Percentiles rank a stretch among this genome's conserved stretches.
Evolutionary conservation across 2,797 vertebrate species (phyloP).

Genomic region (Notamacropus eugenii): DNA sequence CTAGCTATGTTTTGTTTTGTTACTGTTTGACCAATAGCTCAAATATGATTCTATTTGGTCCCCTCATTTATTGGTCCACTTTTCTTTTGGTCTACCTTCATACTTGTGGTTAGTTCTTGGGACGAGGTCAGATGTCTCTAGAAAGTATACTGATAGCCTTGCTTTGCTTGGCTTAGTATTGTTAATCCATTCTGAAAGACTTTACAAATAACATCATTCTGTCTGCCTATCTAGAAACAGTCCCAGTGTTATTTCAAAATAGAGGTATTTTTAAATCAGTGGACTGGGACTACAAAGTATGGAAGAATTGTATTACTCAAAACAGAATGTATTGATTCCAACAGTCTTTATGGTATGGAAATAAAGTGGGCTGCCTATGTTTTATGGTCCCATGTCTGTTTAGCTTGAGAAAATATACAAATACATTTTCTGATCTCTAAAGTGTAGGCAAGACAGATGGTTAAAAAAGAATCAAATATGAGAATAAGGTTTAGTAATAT

Average conservation of each 20-base stretch:
- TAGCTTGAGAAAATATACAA: constrained; percentile 25
- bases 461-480: not conserved
- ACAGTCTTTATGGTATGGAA: constrained; percentile 3
- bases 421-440: not conserved
- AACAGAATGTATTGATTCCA: not conserved
- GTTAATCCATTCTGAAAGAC: not conserved
- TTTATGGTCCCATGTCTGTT: not conserved
- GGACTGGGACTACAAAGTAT: not conserved
- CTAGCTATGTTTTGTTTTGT: not conserved
- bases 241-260: not conserved
- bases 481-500: constrained; percentile 32
- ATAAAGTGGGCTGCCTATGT: not conserved
- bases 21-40: not conserved
- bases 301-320: not conserved
- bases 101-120: not conserved
- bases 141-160: constrained; percentile 1
- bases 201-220: not conserved
- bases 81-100: not conserved
- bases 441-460: not conserved
- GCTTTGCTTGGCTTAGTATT: not conserved
- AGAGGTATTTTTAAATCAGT: not conserved
- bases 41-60: not conserved
- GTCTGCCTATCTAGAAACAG: not conserved
- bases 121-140: not conserved
- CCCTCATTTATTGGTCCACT: not conserved